Percentiles rank a stretch among this genome's conserved stretches.
Conservation (phyloP, 1,140 invertebrate species). For the Hesperophylax magnus region DNA sequence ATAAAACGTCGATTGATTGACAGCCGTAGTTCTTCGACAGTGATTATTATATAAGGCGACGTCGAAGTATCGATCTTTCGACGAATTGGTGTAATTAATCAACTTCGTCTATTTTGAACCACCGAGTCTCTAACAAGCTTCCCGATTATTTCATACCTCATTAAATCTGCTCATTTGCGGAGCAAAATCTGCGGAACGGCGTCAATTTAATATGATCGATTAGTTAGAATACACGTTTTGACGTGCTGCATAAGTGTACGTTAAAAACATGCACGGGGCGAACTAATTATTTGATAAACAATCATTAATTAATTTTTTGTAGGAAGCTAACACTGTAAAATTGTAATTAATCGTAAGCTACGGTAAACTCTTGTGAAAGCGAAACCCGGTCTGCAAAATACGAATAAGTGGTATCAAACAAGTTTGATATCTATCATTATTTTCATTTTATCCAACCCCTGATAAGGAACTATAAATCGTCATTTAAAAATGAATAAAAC, state of each 20-base stretch:
- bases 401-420: too few species aligned
- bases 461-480: too few species aligned
- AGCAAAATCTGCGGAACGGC: conserved; percentile 12
- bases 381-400: too few species aligned
- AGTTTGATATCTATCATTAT: too few species aligned
- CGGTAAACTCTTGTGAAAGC: too few species aligned
- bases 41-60: conserved; percentile 1
- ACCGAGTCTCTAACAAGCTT: conserved; percentile 21
- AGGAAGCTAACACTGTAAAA: too few species aligned
- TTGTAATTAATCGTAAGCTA: too few species aligned
- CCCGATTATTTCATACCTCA: conserved; percentile 31
- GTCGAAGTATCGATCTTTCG: conserved; percentile 25
- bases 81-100: conserved; percentile 34
- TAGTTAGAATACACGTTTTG: background rate
- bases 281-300: background rate
- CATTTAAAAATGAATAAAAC: too few species aligned
- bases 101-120: conserved; percentile 25
- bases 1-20: conserved; percentile 9
- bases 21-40: background rate
- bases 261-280: background rate
- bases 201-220: conserved; percentile 29
- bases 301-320: too few species aligned
- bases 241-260: background rate
- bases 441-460: too few species aligned
- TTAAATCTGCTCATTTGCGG: conserved; percentile 11